A percentile compares a stretch with the other conserved stretches of the same genome.
Evolutionary conservation across 2,888 invertebrate genomes (phyloP).

Genomic region (Drosophila anceps): DNA sequence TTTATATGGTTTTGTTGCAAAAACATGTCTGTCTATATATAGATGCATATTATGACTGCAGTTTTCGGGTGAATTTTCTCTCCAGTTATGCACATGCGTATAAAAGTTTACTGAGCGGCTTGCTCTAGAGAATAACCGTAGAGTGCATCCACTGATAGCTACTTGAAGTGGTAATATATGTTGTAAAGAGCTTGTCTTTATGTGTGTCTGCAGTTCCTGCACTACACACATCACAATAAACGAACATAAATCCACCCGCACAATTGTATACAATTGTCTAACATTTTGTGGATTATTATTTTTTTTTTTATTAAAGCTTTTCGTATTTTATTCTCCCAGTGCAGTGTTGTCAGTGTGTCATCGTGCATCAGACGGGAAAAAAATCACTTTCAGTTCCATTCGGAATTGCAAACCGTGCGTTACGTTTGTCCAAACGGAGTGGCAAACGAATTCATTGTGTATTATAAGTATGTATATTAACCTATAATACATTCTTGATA

Average conservation of each 20-base stretch:
- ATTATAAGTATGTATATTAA: slow-evolving; percentile 1
- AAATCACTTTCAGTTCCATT: slow-evolving; percentile 56
- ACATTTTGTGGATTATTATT: slow-evolving; percentile 31
- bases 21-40: not conserved
- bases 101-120: slow-evolving; percentile 23
- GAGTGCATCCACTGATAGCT: not conserved
- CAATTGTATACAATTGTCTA: slow-evolving; percentile 53
- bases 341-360: slow-evolving; percentile 33
- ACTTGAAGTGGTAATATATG: slow-evolving; percentile 2
- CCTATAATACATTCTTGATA: not conserved
- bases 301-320: slow-evolving; percentile 65
- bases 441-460: slow-evolving; percentile 10
- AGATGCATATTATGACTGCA: slow-evolving; percentile 26
- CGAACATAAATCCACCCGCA: slow-evolving; percentile 31
- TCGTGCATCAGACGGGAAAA: slow-evolving; percentile 37
- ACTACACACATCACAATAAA: slow-evolving; percentile 12
- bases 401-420: slow-evolving; percentile 57
- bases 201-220: slow-evolving; percentile 43
- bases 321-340: slow-evolving; percentile 37
- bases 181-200: slow-evolving; percentile 5
- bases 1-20: not conserved
- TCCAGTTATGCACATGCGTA: slow-evolving; percentile 51
- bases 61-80: slow-evolving; percentile 14
- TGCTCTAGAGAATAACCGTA: not conserved
- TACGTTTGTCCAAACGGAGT: slow-evolving; percentile 30